Evolutionary conservation across 1,140 invertebrate genomes (phyloP), one percentile per base, ranked within the genome.

Genomic region (Drosophila malerkotliana): DNA sequence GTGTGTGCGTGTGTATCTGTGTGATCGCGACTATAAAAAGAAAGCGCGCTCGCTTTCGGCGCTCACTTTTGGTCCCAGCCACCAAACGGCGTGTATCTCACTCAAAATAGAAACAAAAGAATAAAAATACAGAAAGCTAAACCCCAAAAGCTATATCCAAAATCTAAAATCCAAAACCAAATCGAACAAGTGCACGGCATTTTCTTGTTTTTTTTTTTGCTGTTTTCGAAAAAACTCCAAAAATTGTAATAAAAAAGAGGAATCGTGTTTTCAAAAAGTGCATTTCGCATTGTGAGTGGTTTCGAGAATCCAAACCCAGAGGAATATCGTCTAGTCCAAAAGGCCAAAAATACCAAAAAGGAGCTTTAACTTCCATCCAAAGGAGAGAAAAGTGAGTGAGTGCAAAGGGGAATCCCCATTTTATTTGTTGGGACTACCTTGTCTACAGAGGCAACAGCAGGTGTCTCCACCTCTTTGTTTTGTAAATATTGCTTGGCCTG

Each of bases 31-130:
- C 83, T 87, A 87, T 88, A 88, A 89, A 87, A 88, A 84, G 76
- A 84, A 89, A 89, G 61, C 62, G 68, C 76, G 68, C 56, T 88
- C 76, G 84, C 72, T 73, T 77, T 79, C 79, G 71, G 79, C 76
- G 79, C 83, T 88, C 83, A 88, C 83, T 88, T 83, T 89, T 89
- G 84, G 83, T 87, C 75, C 21, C 78, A 82, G 74, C 82, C 51
- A 88, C 76, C 84, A 83, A 87, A 77, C 81, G 81, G 78, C 79
- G 69, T 69, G 75, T 72, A 81, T 41, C 61, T 59, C 51, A 37
- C 4, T 12, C 44, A 64, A 55, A 57, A 54, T 15, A 59, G 3
- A 37, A 12, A 37, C 12, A 37, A 10, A n/a, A 10, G 18, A 34
- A 34, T 34, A 34, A 12, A 34, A 34, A 34, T 34, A 34, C 14